Evolutionary conservation across 2,113 vertebrate species (phyloP), one percentile per base, ranked within the genome.

Genomic region (Apteryx owenii): DNA sequence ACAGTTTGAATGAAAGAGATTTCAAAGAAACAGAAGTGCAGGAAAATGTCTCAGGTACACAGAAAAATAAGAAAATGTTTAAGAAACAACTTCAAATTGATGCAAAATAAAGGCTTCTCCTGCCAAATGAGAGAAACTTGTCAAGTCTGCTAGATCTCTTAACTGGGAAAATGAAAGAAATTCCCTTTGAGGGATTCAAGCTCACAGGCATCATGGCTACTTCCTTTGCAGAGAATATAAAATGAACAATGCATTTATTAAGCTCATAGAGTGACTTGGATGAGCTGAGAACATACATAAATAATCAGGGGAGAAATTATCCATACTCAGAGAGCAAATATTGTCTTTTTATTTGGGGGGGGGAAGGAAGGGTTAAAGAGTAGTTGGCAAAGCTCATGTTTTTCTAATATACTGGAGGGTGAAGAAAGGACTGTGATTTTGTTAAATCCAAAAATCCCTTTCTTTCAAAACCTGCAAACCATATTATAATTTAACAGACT

Each of bases 1-100:
- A 78, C 38, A 68, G 48, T 76, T 96, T 86, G 51, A 79, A 81
- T 60, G 51, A 93, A 90, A 88, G 29, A 58, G 15, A 76, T 93
- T 94, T 93, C 40, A 94, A 81, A 88, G 62, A 79, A 95, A 76
- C 2, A 36, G 4, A 16, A 93, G 22, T 25, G 38, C 50, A 5
- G 36, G 80, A 93, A 91, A 95, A 93, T 81, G 36, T 92, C 95
- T 92, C 36, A n/a, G 13, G 76, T 90, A 91, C 50, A 78, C 40
- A 60, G 72, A 68, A 81, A 94, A 94, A 40, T 80, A 88, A 61
- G 42, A 79, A 21, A 20, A 80, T 92, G n/a, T 86, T 96, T 94
- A 90, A 95, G 91, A 95, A 95, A 71, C 28, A 89, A 46, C 75
- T 93, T 95, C 60, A 91, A 93, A 95, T 95, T 96, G 11, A 86